Base-by-base conservation (phyloP, 2,888 invertebrate genomes). In the Pherbina coryleti region DNA sequence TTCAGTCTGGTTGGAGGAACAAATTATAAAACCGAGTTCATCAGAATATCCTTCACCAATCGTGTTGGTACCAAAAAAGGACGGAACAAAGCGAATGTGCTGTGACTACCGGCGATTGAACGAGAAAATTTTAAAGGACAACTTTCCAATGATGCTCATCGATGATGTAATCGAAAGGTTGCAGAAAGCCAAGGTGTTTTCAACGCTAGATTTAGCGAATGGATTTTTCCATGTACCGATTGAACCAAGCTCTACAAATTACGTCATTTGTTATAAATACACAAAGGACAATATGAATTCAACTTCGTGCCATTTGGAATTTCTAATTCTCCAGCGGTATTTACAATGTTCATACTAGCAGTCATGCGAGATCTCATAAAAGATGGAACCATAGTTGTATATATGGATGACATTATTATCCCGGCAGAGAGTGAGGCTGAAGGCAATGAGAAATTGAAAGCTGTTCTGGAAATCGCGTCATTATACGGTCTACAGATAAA, bases 21-120 rank as follows among this genome's bases (percentile, higher is more conserved):
- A 66, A 44, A 75, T 75, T n/a, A 71, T 78, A 75, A 60, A 75
- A 51, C 57, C 55, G 51, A 78, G 75, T 67, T 53, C 25, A 5
- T 75, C 57, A 17, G 84, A 86, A 9, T 88, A 84, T n/a, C n/a
- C 86, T 4, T 77, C 77, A n/a, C 79, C 80, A 9, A 75, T 80
- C 25, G 79, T 80, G 11, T 53, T 87, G 8, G 83, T 84, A 1
- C 81, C 80, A 49, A 79, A 81, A 67, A 81, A 79, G 55, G 75
- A 79, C n/a, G 79, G 73, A 5, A 73, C 67, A 3, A 77, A 79
- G 53, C 53, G 80, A 22, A 31, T 79, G 78, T 89, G 88, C 76
- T 82, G 89, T 0, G 88, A 67, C 55, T 67, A 51, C 37, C 49
- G 67, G 3, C 49, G 28, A 14, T 25, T 70, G 14, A 76, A 60